Percentiles rank a stretch among this genome's conserved stretches.
Evolutionary conservation across 2,113 vertebrate species (phyloP).

Genomic region (Phaetusa simplex): DNA sequence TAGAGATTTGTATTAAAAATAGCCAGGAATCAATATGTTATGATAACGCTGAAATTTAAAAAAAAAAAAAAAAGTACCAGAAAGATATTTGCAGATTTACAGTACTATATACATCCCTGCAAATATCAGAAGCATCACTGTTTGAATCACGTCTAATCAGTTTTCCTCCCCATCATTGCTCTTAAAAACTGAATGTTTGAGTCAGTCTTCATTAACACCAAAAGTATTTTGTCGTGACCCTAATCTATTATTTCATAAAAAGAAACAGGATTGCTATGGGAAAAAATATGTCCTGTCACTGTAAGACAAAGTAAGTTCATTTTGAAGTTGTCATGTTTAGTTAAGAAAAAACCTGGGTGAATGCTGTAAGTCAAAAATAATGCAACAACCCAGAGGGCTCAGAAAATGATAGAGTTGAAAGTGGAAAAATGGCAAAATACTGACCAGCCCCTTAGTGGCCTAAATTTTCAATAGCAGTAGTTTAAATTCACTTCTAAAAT

Average conservation of each 20-base stretch:
- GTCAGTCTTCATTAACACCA: neutral
- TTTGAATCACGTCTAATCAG: neutral
- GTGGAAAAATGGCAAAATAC: neutral
- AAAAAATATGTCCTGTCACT: neutral
- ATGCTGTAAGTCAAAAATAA: neutral
- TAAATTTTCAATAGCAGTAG: neutral
- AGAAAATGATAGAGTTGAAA: neutral
- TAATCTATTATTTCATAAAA: neutral
- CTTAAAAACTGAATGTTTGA: neutral
- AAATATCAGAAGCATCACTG: neutral
- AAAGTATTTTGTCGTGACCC: neutral
- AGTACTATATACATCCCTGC: neutral
- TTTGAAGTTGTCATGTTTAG: neutral
- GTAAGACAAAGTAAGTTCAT: neutral
- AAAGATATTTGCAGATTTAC: neutral
- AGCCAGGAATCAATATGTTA: neutral
- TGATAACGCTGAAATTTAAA: neutral
- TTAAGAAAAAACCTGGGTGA: neutral
- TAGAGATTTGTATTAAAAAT: neutral
- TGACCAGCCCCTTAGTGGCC: neutral
- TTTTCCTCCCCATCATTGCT: neutral
- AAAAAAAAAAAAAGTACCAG: neutral
- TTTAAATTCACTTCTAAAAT: neutral
- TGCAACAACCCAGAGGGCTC: neutral
- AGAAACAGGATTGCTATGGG: neutral